Evolutionary conservation across 1,140 invertebrate species (phyloP), one percentile per base, ranked within the genome.

Genomic region (Triops cancriformis): DNA sequence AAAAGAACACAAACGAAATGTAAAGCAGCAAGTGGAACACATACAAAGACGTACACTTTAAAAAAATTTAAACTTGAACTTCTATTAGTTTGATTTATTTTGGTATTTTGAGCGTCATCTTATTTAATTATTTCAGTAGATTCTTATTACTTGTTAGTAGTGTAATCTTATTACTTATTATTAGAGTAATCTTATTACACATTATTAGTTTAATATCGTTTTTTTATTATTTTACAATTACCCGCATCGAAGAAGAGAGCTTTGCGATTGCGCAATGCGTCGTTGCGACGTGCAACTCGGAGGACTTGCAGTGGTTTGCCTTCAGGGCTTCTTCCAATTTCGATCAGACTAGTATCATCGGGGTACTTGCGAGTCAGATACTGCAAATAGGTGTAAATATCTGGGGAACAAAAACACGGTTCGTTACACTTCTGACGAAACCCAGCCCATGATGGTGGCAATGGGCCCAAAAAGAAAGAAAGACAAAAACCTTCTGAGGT

Each of bases 291-390:
- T 0, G 87, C 87, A 1, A 89, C 83, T 82, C 90, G 91, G 37
- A 89, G 83, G 18, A 92, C 83, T 84, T 91, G 92, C 1, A 95
- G 84, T 1, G 91, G 89, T 73, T 91, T 86, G 72, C 91, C 90
- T 85, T 94, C 90, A 75, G 88, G 87, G 26, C 93, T 94, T 79
- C 88, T 87, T 7, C 94, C 94, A 76, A 95, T 93, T 0, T 87
- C 89, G 77, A 89, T 86, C 0, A 93, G 85, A 27, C 88, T 90
- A 88, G 42, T 92, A 83, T 64, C 88, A 27, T 81, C 85, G 0
- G 92, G 90, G 84, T 93, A 94, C 0, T 89, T 91, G 79, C 86
- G 84, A 1, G 89, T 89, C 79, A 95, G 83, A 82, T 92, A 92
- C 80, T 93, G 90, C 80, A 93, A 83, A 82, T 91, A 94, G n/a